phyloP scores from a whole-genome alignment of 1,140 invertebrate genomes.

The Eupristina koningsbergeri region DNA sequence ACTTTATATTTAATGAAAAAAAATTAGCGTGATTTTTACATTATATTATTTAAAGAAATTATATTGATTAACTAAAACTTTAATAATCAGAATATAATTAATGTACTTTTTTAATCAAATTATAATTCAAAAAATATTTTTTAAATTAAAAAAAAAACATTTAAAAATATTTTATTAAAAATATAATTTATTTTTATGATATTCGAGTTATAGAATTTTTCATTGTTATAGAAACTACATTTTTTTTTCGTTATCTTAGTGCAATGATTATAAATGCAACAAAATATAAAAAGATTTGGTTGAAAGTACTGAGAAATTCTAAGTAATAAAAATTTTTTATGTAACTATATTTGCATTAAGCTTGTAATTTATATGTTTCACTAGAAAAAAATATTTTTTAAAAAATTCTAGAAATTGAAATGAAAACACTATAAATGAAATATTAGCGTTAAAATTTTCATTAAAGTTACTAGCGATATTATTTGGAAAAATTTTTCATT shows the following conservation, averaged over 20 bases:
- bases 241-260: not conserved
- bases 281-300: conserved; percentile 4
- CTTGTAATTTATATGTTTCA: not conserved
- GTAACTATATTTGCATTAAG: not conserved
- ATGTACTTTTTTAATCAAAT: too few relatives aligned
- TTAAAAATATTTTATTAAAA: not conserved
- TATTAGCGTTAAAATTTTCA: not conserved
- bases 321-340: conserved; percentile 3
- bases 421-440: not conserved
- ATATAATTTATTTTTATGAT: not conserved
- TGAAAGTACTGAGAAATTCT: not conserved
- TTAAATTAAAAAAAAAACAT: not conserved
- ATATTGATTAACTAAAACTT: too few relatives aligned
- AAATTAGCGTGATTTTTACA: too few relatives aligned
- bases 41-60: too few relatives aligned
- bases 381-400: not conserved
- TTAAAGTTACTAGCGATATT: not conserved
- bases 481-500: not conserved
- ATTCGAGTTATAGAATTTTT: not conserved
- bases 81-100: too few relatives aligned
- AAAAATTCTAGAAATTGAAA: not conserved
- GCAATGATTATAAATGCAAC: not conserved
- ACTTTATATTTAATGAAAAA: too few relatives aligned
- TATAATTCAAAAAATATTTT: not conserved
- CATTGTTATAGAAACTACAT: not conserved